Evolutionary conservation across 2,888 invertebrate species (phyloP).

Genomic region (Ferdinandea cuprea): DNA sequence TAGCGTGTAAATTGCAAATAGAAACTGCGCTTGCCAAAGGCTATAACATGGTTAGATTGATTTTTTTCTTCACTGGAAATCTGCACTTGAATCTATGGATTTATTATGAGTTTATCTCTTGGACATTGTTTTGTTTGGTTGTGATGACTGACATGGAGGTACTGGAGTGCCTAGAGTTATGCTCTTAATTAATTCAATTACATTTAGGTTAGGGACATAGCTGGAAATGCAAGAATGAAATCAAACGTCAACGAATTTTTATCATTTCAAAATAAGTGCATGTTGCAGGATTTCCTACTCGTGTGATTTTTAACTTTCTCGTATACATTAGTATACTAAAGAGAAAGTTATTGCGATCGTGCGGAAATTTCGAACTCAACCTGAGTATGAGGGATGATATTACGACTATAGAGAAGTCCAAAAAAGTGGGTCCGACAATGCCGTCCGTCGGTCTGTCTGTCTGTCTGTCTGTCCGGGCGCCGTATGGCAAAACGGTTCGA

Average conservation of each 20-base stretch:
- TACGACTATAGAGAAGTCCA: too few species aligned
- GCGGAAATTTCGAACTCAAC: too few species aligned
- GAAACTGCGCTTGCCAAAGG: constrained; percentile 27
- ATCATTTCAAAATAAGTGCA: too few species aligned
- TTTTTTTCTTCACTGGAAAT: constrained; percentile 60
- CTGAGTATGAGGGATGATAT: too few species aligned
- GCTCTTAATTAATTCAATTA: constrained; percentile 43
- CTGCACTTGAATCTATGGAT: constrained; percentile 61
- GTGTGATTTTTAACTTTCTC: too few species aligned
- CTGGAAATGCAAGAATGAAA: background rate
- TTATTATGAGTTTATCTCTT: constrained; percentile 63
- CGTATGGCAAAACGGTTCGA: too few species aligned
- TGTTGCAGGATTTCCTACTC: too few species aligned
- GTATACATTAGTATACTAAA: too few species aligned
- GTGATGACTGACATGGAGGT: constrained; percentile 14
- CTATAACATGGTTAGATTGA: constrained; percentile 45
- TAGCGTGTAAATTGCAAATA: constrained; percentile 52
- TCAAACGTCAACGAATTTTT: background rate
- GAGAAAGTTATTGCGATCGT: too few species aligned
- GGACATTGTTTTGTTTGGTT: constrained; percentile 16
- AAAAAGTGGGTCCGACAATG: too few species aligned
- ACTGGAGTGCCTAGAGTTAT: constrained; percentile 10
- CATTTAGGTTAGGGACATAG: constrained; percentile 19
- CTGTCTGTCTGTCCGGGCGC: too few species aligned
- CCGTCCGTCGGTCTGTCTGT: too few species aligned